A percentile compares a stretch with the other conserved stretches of the same genome.
Evolutionary conservation across 2,888 invertebrate genomes (phyloP).

Genomic region (Euspilapteryx auroguttella): DNA sequence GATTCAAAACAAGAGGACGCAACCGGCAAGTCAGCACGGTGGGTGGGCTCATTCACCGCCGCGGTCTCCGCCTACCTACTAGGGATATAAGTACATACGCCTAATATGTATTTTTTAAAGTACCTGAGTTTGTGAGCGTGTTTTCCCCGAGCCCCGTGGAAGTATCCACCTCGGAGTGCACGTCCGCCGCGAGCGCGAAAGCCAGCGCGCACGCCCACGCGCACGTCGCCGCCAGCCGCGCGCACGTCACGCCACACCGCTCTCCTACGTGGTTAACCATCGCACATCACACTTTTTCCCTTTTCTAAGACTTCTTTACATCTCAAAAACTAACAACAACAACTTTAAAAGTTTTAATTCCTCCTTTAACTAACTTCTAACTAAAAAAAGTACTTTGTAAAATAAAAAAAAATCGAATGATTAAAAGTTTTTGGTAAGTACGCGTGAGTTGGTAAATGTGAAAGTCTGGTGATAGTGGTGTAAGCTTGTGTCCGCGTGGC

Average conservation of each 20-base stretch:
- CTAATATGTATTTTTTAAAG: too few species aligned
- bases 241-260: background rate
- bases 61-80: too few species aligned
- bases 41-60: too few species aligned
- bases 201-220: conserved; percentile 45
- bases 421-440: conserved; percentile 1
- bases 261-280: conserved; percentile 25
- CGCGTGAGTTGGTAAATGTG: background rate
- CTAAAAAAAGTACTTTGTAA: too few species aligned
- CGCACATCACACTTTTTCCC: conserved; percentile 39
- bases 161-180: conserved; percentile 44
- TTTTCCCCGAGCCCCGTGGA: conserved; percentile 53
- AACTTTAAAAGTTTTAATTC: conserved; percentile 4
- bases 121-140: conserved; percentile 49
- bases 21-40: too few species aligned
- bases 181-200: conserved; percentile 21
- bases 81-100: too few species aligned
- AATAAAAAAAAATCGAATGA: background rate
- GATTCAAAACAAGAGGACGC: too few species aligned
- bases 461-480: conserved; percentile 12
- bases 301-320: conserved; percentile 3
- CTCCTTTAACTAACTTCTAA: too few species aligned
- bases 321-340: conserved; percentile 10
- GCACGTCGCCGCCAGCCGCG: conserved; percentile 17
- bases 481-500: conserved; percentile 14